Percentiles rank a stretch among this genome's conserved stretches.
phyloP scores from a whole-genome alignment of 2,797 vertebrate genomes.

The Lindbergichthys nudifrons region DNA sequence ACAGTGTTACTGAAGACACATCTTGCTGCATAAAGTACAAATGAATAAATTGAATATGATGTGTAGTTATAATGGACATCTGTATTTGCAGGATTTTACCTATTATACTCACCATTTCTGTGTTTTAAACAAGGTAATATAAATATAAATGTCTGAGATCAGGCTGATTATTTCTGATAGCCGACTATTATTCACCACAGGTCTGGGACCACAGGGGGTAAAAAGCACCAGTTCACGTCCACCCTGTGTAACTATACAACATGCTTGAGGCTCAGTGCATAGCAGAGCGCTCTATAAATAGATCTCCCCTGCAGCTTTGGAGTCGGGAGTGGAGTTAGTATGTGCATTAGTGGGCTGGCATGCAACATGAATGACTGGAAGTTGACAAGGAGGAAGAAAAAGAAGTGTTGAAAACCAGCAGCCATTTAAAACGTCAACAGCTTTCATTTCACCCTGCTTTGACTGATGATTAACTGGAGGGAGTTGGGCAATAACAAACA shows the following conservation, averaged over 20 bases:
- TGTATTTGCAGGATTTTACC: constrained; percentile 4
- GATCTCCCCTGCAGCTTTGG: constrained; percentile 72
- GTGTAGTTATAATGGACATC: background rate
- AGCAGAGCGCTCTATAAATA: constrained; percentile 81
- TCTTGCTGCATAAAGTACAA: background rate
- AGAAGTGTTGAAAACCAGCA: constrained; percentile 45
- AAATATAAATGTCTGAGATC: constrained; percentile 14
- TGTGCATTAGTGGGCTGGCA: constrained; percentile 74
- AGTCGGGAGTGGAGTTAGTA: constrained; percentile 69
- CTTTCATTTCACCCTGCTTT: constrained; percentile 13
- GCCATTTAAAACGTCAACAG: constrained; percentile 18
- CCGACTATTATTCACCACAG: constrained; percentile 22
- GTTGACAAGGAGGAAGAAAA: constrained; percentile 57
- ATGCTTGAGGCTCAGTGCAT: constrained; percentile 73
- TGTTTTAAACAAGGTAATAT: background rate
- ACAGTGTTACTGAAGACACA: background rate
- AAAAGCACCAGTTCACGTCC: constrained; percentile 38
- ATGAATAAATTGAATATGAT: background rate
- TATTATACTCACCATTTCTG: background rate
- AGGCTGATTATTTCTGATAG: constrained; percentile 12
- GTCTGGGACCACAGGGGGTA: constrained; percentile 20
- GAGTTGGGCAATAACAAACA: background rate
- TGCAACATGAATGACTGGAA: constrained; percentile 55
- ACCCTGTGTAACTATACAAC: constrained; percentile 67
- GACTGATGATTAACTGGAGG: constrained; percentile 13